Evolutionary conservation across 2,888 invertebrate genomes (phyloP).

Genomic region (Anodontia alba): DNA sequence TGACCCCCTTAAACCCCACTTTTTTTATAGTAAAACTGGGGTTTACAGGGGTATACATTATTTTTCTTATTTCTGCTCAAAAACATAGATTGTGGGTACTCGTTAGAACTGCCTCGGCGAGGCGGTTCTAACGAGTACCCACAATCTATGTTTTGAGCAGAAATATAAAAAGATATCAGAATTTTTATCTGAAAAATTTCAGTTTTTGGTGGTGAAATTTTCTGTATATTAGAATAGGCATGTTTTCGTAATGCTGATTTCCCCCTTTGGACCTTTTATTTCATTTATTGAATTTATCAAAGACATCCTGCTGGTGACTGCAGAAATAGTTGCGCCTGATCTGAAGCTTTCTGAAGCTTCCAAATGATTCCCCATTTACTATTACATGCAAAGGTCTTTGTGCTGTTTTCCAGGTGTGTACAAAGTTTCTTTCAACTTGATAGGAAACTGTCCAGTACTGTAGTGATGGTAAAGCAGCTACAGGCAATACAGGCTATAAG

Average conservation of each 20-base stretch:
- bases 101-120: too few species aligned
- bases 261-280: background rate
- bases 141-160: too few species aligned
- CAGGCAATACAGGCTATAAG: slow-evolving; percentile 26
- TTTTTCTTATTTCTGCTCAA: too few species aligned
- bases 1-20: slow-evolving; percentile 6
- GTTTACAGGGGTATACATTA: slow-evolving; percentile 31
- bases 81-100: too few species aligned
- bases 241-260: slow-evolving; percentile 13
- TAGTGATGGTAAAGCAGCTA: slow-evolving; percentile 7
- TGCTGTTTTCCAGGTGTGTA: slow-evolving; percentile 18
- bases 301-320: slow-evolving; percentile 40
- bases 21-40: background rate
- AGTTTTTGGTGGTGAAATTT: slow-evolving; percentile 15
- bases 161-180: too few species aligned
- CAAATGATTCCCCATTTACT: slow-evolving; percentile 31
- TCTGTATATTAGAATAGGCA: slow-evolving; percentile 16
- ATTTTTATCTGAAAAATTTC: too few species aligned
- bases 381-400: slow-evolving; percentile 22
- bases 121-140: too few species aligned
- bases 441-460: slow-evolving; percentile 7
- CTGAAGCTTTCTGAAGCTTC: slow-evolving; percentile 39
- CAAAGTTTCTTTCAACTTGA: slow-evolving; percentile 5
- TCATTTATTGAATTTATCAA: slow-evolving; percentile 31
- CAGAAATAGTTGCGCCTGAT: slow-evolving; percentile 27